Base-by-base conservation (phyloP, 2,888 invertebrate species). In the Cynaeus angustus region DNA sequence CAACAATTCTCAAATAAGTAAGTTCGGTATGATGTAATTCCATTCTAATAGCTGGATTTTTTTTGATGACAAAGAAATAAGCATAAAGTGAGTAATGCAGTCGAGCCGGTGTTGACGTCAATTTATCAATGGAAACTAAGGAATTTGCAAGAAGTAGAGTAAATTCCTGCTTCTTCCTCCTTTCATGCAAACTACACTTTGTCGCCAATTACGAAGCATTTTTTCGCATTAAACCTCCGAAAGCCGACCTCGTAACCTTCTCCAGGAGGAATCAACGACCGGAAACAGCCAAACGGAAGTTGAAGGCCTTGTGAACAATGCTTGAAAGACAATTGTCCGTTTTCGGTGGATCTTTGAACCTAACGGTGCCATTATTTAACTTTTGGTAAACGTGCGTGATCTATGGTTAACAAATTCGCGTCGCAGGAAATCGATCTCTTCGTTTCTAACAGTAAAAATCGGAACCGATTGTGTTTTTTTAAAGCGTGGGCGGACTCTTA, bases 251-350 rank as follows among this genome's bases (percentile, higher is more conserved):
- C 41, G 7, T 33, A 33, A 33, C 33, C 33, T 33, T 33, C 33
- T 7, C 33, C 33, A n/a, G 41, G 16, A 46, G 14, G 46, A 38
- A 30, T 30, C 52, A 28, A 26, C 52, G 52, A 37, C 55, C 55
- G 56, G 61, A 61, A 61, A 48, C 61, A 37, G 10, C 41, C 21
- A 12, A 59, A 10, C 46, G 61, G 61, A 61, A 61, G 61, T 61
- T 61, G 61, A 61, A 61, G 61, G 61, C 61, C 61, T 43, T 28
- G n/a, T 5, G 5, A 55, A 55, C 52, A 53, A 53, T 53, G 41
- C 55, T 16, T 21, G 13, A 10, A 16, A 41, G 41, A 46, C 43
- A 41, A 56, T 41, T n/a, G 13, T 43, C 26, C 41, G 10, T 41
- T 56, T 55, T 56, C 13, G 56, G 56, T n/a, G 56, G 56, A 28